These are phyloP conservation scores for Diplodus sargus DNA, from an alignment of 2,797 vertebrate species.

Conservation along the genomic window DNA sequence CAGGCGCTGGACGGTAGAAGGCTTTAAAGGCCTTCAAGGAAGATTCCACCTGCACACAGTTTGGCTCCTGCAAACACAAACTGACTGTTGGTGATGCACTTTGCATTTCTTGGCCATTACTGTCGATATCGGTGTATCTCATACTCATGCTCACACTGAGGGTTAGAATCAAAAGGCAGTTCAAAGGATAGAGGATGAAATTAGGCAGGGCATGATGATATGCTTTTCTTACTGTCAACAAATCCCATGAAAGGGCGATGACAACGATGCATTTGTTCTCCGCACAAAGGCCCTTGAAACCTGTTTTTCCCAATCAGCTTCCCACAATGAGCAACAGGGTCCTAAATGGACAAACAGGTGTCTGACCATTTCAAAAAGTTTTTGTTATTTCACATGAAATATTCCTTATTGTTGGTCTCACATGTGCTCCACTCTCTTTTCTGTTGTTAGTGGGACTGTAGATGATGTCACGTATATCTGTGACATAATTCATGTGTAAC, in stretches of 20 bases:
- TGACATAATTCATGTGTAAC: too few relatives aligned
- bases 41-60: conserved; percentile 13
- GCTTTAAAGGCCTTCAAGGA: conserved; percentile 27
- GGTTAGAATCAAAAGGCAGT: not conserved
- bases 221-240: not conserved
- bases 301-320: not conserved
- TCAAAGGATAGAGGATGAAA: not conserved
- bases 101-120: conserved; percentile 38
- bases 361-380: not conserved
- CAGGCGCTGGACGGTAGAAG: conserved; percentile 32
- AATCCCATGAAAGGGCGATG: not conserved
- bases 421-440: not conserved
- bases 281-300: not conserved
- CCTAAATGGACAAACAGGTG: not conserved
- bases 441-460: not conserved
- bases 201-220: not conserved
- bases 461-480: too few relatives aligned
- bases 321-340: not conserved
- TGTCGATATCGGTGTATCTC: not conserved
- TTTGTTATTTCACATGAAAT: not conserved
- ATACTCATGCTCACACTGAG: not conserved
- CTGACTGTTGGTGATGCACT: conserved; percentile 11
- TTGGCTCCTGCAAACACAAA: conserved; percentile 15
- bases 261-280: not conserved
- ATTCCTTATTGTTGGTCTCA: not conserved